Conservation (phyloP, 2,113 vertebrate genomes). For the Ochotona princeps region DNA sequence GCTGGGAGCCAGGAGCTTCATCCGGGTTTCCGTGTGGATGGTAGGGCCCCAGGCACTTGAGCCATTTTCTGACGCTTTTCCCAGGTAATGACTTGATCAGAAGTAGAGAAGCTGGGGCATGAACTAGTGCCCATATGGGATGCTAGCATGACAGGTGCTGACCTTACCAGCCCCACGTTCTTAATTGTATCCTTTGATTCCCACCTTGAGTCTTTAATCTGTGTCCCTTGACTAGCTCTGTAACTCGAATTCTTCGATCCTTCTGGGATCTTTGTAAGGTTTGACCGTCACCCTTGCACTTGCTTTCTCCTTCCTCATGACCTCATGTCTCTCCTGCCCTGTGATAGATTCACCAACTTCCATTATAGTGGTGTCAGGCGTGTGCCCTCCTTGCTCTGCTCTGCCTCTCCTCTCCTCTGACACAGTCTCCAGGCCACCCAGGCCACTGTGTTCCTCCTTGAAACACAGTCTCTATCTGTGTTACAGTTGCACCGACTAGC, state of each 20-base stretch:
- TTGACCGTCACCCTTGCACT: neutral
- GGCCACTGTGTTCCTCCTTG: too few species aligned
- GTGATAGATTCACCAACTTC: neutral
- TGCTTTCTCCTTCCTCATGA: neutral
- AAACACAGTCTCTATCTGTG: neutral
- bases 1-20: too few species aligned
- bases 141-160: too few species aligned
- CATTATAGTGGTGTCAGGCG: rapidly evolving
- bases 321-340: neutral
- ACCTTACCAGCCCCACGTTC: too few species aligned
- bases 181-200: too few species aligned
- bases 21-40: too few species aligned
- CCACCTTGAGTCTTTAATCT: neutral
- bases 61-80: too few species aligned
- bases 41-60: too few species aligned
- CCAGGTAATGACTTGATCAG: too few species aligned
- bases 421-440: neutral
- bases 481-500: neutral
- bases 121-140: too few species aligned
- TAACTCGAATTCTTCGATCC: neutral
- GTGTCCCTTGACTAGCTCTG: neutral
- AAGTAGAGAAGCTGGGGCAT: too few species aligned
- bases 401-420: neutral
- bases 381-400: neutral
- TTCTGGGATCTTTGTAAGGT: too few species aligned